Evolutionary conservation across 2,797 vertebrate species (phyloP), one percentile per base, ranked within the genome.

Genomic region (Acipenser ruthenus): DNA sequence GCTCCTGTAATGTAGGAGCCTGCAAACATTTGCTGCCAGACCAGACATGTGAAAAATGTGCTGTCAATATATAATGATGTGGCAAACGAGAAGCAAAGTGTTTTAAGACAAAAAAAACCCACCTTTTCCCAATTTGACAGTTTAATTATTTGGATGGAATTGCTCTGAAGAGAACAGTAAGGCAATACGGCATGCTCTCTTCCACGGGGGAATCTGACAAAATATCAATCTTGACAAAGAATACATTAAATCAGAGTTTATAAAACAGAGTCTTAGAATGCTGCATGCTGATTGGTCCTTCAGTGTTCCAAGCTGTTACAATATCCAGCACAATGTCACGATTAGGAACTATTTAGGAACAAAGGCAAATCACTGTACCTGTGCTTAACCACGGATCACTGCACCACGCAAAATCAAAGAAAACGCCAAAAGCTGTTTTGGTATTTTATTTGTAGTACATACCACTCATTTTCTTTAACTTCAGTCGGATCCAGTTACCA

Each of bases 101-200:
- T 13, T n/a, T 47, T 15, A 47, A 37, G n/a, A 23, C 6, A 10
- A 49, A 11, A 55, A 12, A 48, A 12, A 15, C n/a, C 13, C n/a
- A 55, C 2, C 37, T 64, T 64, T 15, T 11, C 48, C 15, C 52
- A 50, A 49, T 62, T 15, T 70, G 65, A 66, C 51, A 62, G 60
- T 66, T 70, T 63, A 59, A 70, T 70, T 63, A 63, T 50, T 50
- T 12, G 8, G 18, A 49, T 62, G 68, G 50, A 50, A 53, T 18
- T 53, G 51, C 49, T 64, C 8, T 63, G 64, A 56, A 69, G 51
- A 52, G 53, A 48, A 8, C 11, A 50, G 47, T 10, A 11, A 2
- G 11, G 15, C 10, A 64, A 47, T 37, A 37, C 5, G 5, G 48
- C 12, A 10, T 47, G 65, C 68, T 12, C 7, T 48, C 60, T 55